Percentiles rank a stretch among this genome's conserved stretches.
These are phyloP conservation scores for Carapus acus DNA, from an alignment of 2,797 vertebrate genomes.

Conservation along the genomic window DNA sequence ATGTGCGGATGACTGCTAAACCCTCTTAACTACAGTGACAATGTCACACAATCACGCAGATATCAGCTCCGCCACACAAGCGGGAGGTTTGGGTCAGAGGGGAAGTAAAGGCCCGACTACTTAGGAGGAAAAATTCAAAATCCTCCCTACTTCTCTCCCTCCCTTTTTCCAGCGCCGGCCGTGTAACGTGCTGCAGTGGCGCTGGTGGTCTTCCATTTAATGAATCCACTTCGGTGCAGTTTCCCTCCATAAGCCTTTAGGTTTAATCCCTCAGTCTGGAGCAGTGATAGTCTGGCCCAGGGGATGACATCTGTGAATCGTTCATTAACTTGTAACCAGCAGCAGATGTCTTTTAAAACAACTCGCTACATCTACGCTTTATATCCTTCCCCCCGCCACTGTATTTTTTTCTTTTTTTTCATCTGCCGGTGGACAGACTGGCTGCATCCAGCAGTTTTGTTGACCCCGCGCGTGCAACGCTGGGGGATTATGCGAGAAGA, in stretches of 20 bases:
- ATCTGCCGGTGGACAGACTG: slow-evolving; percentile 8
- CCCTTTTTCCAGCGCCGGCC: slow-evolving; percentile 34
- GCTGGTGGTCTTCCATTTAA: slow-evolving; percentile 63
- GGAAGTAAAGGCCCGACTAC: slow-evolving; percentile 14
- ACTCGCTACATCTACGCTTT: slow-evolving; percentile 48
- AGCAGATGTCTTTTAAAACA: slow-evolving; percentile 71
- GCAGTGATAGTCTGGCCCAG: slow-evolving; percentile 70
- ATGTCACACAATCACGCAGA: slow-evolving; percentile 19
- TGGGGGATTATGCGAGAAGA: slow-evolving; percentile 9
- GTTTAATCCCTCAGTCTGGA: slow-evolving; percentile 68
- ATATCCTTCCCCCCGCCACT: slow-evolving; percentile 40
- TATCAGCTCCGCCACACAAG: slow-evolving; percentile 3
- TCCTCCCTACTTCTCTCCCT: slow-evolving; percentile 8
- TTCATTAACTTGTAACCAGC: slow-evolving; percentile 73
- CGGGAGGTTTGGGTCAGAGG: slow-evolving; percentile 6
- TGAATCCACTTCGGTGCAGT: slow-evolving; percentile 68
- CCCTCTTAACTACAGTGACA: slow-evolving; percentile 52
- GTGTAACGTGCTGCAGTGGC: slow-evolving; percentile 45
- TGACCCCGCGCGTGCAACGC: slow-evolving; percentile 20
- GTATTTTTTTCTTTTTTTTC: slow-evolving; percentile 36
- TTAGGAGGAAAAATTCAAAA: slow-evolving; percentile 6
- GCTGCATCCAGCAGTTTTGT: slow-evolving; percentile 17
- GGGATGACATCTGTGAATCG: slow-evolving; percentile 74
- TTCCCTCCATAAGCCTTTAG: slow-evolving; percentile 56
- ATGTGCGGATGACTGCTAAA: slow-evolving; percentile 66